phyloP scores from a whole-genome alignment of 2,888 invertebrate genomes.

The Drosophila nigricruria region DNA sequence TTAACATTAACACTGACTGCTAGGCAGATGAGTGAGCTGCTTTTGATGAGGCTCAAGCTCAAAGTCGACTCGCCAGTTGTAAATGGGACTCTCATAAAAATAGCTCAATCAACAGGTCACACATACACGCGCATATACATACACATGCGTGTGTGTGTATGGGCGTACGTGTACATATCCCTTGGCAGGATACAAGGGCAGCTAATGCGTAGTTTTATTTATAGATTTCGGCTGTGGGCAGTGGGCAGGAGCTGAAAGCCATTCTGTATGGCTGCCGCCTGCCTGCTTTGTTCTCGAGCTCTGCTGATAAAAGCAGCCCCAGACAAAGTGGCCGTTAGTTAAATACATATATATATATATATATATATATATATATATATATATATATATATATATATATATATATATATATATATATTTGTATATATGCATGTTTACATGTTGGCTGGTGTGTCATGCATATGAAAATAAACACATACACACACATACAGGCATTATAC shows the following conservation, averaged over 20 bases:
- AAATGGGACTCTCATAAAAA: slow-evolving; percentile 10
- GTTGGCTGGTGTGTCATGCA: slow-evolving; percentile 27
- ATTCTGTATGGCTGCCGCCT: neutral
- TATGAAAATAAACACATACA: neutral
- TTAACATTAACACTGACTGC: slow-evolving; percentile 9
- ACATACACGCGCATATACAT: slow-evolving; percentile 2
- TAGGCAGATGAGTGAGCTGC: slow-evolving; percentile 1
- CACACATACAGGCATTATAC: neutral
- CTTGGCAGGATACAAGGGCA: slow-evolving; percentile 24
- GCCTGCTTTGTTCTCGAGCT: neutral
- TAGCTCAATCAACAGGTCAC: slow-evolving; percentile 67
- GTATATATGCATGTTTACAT: neutral
- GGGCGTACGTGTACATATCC: slow-evolving; percentile 9
- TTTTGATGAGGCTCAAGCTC: slow-evolving; percentile 30
- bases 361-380: neutral
- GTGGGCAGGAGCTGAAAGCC: slow-evolving; percentile 2
- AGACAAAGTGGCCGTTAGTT: slow-evolving; percentile 3
- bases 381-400: neutral
- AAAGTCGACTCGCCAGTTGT: slow-evolving; percentile 23
- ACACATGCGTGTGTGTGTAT: slow-evolving; percentile 1
- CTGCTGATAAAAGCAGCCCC: slow-evolving; percentile 23
- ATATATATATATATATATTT: neutral
- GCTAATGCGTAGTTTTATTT: slow-evolving; percentile 69
- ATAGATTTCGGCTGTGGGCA: slow-evolving; percentile 40
- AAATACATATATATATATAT: neutral